Evolutionary conservation across 2,113 vertebrate species (phyloP).

Genomic region (Phyllostomus hastatus): DNA sequence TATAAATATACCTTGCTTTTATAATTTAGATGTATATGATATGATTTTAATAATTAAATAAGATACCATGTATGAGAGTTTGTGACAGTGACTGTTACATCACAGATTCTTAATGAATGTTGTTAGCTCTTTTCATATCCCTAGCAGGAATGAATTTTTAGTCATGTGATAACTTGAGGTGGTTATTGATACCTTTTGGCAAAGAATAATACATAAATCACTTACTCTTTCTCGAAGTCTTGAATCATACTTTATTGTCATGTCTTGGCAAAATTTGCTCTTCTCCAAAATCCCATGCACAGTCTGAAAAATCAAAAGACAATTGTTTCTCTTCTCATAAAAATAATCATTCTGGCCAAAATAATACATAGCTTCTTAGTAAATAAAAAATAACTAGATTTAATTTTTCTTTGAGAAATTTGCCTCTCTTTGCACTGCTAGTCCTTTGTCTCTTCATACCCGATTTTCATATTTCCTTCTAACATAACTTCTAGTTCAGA

Average conservation of each 20-base stretch:
- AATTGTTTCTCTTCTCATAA: background rate
- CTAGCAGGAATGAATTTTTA: background rate
- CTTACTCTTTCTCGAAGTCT: conserved; percentile 94
- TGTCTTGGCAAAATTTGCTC: conserved; percentile 84
- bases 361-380: background rate
- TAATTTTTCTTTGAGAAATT: background rate
- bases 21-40: background rate
- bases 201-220: background rate
- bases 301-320: conserved; percentile 83
- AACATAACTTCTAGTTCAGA: background rate
- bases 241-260: conserved; percentile 86
- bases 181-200: background rate
- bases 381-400: background rate
- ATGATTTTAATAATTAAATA: background rate
- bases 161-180: background rate
- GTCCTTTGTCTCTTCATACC: background rate
- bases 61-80: background rate
- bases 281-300: conserved; percentile 88
- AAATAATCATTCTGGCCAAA: background rate
- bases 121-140: background rate
- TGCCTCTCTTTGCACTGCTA: background rate
- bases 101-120: background rate
- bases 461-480: background rate
- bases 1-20: background rate
- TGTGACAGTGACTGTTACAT: background rate